Percentiles rank a stretch among this genome's conserved stretches.
Conservation (phyloP, 1,140 invertebrate genomes). For the Pseudomyrmex flavicornis region DNA sequence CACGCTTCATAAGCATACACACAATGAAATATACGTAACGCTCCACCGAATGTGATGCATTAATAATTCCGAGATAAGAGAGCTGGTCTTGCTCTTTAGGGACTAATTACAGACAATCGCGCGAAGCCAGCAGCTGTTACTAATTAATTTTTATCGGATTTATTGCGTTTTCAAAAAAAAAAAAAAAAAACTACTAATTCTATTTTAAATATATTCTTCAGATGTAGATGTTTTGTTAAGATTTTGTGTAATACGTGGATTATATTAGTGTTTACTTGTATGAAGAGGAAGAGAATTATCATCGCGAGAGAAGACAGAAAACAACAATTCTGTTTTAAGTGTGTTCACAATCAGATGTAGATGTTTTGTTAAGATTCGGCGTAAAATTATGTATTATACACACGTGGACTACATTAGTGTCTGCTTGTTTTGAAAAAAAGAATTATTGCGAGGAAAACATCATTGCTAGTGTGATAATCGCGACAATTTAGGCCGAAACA, state of each 20-base stretch:
- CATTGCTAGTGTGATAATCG: conserved; percentile 31
- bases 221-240: background rate
- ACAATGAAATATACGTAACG: conserved; percentile 35
- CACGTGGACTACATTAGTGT: background rate
- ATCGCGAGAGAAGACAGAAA: conserved; percentile 4
- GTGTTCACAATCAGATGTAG: too few species aligned
- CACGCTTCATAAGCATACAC: conserved; percentile 46
- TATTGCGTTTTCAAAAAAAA: too few species aligned
- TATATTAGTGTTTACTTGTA: background rate
- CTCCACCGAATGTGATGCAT: conserved; percentile 4
- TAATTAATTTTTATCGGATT: background rate
- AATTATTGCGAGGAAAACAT: background rate
- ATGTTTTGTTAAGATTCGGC: background rate
- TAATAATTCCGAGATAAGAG: conserved; percentile 2
- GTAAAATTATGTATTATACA: background rate
- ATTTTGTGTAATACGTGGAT: background rate
- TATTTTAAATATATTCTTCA: too few species aligned
- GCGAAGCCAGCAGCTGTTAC: background rate
- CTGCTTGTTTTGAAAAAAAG: conserved; percentile 4
- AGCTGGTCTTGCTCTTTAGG: background rate
- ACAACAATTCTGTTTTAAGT: background rate
- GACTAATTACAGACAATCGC: too few species aligned
- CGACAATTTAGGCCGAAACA: conserved; percentile 57
- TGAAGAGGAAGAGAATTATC: conserved; percentile 12
- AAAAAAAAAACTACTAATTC: too few species aligned